A percentile compares a stretch with the other conserved stretches of the same genome.
phyloP scores from a whole-genome alignment of 1,140 invertebrate genomes.

The Orchesella cincta region DNA sequence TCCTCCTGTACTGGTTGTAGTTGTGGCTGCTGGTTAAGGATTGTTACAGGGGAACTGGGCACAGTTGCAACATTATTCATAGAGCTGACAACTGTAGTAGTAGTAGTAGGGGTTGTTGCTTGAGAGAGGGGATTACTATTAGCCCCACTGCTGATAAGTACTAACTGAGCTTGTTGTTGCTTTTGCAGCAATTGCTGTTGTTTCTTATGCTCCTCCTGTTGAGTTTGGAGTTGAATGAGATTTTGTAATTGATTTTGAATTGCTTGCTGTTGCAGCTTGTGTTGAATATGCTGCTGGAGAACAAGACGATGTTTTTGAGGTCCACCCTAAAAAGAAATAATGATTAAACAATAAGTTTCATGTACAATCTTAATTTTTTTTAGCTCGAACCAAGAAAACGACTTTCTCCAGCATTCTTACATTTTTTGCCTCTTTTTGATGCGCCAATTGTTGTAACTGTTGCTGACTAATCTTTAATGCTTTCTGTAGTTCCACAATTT shows the following conservation, averaged over 20 bases:
- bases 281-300: slow-evolving; percentile 70
- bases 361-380: background rate
- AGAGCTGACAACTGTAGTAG: no score
- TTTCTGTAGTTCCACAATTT: slow-evolving; percentile 83
- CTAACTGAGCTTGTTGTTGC: slow-evolving; percentile 59
- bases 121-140: no score
- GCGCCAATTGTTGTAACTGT: slow-evolving; percentile 64
- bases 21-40: no score
- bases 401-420: background rate
- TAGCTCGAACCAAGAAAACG: slow-evolving; percentile 19
- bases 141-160: slow-evolving; percentile 52
- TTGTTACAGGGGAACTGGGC: no score
- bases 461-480: slow-evolving; percentile 75
- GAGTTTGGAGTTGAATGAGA: slow-evolving; percentile 57
- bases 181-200: slow-evolving; percentile 58
- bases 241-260: slow-evolving; percentile 55
- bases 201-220: slow-evolving; percentile 63
- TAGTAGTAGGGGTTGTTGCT: no score
- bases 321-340: slow-evolving; percentile 31
- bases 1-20: no score
- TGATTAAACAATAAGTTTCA: slow-evolving; percentile 11
- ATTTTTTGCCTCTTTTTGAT: slow-evolving; percentile 33
- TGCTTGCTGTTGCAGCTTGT: slow-evolving; percentile 66
- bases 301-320: slow-evolving; percentile 59
- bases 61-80: no score